phyloP scores from a whole-genome alignment of 2,113 vertebrate species.

The Dipodomys merriami region DNA sequence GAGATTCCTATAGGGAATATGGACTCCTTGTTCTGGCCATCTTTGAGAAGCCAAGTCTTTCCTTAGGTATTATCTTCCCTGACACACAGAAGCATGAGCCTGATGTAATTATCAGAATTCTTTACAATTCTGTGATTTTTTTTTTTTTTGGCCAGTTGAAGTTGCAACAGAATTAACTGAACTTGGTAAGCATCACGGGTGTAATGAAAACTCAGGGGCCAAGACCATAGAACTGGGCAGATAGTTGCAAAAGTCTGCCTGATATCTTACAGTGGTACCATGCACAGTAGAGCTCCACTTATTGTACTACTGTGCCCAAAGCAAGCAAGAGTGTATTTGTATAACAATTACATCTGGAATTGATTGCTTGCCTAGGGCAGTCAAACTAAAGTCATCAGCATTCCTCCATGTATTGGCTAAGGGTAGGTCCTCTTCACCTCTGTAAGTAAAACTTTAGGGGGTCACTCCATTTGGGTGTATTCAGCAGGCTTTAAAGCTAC shows the following conservation, averaged over 20 bases:
- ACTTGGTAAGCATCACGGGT: background rate
- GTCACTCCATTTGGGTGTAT: background rate
- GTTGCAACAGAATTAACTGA: slow-evolving; percentile 27
- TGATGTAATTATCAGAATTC: background rate
- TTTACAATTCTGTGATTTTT: background rate
- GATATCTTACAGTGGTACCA: background rate
- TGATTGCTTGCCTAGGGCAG: background rate
- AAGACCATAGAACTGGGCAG: background rate
- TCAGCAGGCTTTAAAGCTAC: slow-evolving; percentile 43
- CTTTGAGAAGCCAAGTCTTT: background rate
- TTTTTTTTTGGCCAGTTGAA: slow-evolving; percentile 20
- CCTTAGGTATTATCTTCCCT: background rate
- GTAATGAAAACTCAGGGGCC: background rate
- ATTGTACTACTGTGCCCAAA: background rate
- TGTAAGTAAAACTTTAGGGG: background rate
- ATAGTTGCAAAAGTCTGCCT: background rate
- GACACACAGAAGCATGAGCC: background rate
- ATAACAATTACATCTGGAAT: background rate
- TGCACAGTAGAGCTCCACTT: background rate
- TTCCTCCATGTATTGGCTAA: background rate
- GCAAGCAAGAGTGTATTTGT: background rate
- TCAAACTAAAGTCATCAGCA: background rate
- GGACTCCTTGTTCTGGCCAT: background rate
- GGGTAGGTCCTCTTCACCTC: background rate
- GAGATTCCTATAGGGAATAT: background rate